These are phyloP conservation scores for Gandaritis pyraliata DNA, from an alignment of 2,888 invertebrate species.

Conservation along the genomic window DNA sequence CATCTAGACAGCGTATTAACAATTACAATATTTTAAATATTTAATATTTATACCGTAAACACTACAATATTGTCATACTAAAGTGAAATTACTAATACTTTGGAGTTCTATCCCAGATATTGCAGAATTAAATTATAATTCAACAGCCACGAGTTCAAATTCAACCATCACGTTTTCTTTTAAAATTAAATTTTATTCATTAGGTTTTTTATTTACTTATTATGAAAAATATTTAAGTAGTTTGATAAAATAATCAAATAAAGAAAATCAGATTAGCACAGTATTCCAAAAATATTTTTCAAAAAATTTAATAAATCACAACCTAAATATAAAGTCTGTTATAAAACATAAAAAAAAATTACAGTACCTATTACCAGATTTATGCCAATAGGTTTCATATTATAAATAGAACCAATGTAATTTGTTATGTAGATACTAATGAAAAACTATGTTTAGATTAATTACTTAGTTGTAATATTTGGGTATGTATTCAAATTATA, in stretches of 20 bases:
- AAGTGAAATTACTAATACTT: constrained; percentile 60
- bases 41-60: constrained; percentile 59
- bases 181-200: constrained; percentile 21
- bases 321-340: constrained; percentile 30
- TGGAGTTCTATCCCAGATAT: constrained; percentile 76
- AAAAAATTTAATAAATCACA: constrained; percentile 33
- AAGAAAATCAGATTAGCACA: constrained; percentile 36
- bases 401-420: background rate
- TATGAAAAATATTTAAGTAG: constrained; percentile 72
- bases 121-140: constrained; percentile 63
- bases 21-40: constrained; percentile 65
- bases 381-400: background rate
- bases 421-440: background rate
- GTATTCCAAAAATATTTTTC: constrained; percentile 38
- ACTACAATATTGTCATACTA: constrained; percentile 78
- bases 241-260: constrained; percentile 51
- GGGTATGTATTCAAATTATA: constrained; percentile 2
- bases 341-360: constrained; percentile 18
- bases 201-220: constrained; percentile 7
- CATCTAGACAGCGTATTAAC: constrained; percentile 67
- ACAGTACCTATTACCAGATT: background rate
- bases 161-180: constrained; percentile 44
- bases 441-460: constrained; percentile 7
- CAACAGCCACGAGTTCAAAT: constrained; percentile 60
- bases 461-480: background rate